These are phyloP conservation scores for Rhogogaster chlorosoma DNA, from an alignment of 2,888 invertebrate species.

Conservation along the genomic window DNA sequence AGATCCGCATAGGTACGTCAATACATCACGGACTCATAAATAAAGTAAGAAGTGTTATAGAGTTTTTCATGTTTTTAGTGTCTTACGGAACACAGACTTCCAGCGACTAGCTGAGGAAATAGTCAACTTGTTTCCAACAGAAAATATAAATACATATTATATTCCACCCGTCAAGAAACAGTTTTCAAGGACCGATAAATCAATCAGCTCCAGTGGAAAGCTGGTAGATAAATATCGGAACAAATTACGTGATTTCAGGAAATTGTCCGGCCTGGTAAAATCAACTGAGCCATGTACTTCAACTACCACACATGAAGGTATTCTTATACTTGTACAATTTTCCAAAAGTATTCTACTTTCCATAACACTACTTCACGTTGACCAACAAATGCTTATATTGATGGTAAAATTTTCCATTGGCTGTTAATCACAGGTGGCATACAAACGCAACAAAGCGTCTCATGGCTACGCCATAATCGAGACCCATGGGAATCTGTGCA, in stretches of 20 bases:
- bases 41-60: neutral
- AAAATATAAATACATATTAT: neutral
- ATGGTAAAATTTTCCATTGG: neutral
- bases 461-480: neutral
- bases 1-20: neutral
- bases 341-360: neutral
- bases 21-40: neutral
- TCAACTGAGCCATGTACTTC: neutral
- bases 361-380: neutral
- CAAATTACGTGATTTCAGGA: neutral
- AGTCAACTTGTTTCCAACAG: slow-evolving; percentile 1
- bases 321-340: neutral
- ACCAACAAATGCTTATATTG: neutral
- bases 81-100: neutral
- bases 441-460: neutral
- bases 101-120: neutral
- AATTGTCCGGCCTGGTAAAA: neutral
- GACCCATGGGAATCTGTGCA: neutral
- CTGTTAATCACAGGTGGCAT: neutral
- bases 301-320: neutral
- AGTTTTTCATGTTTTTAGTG: neutral
- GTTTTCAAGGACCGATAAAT: neutral
- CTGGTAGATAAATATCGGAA: slow-evolving; percentile 21
- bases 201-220: neutral
- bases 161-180: neutral